These are phyloP conservation scores for Lophius americanus DNA, from an alignment of 2,797 vertebrate genomes.

Conservation along the genomic window DNA sequence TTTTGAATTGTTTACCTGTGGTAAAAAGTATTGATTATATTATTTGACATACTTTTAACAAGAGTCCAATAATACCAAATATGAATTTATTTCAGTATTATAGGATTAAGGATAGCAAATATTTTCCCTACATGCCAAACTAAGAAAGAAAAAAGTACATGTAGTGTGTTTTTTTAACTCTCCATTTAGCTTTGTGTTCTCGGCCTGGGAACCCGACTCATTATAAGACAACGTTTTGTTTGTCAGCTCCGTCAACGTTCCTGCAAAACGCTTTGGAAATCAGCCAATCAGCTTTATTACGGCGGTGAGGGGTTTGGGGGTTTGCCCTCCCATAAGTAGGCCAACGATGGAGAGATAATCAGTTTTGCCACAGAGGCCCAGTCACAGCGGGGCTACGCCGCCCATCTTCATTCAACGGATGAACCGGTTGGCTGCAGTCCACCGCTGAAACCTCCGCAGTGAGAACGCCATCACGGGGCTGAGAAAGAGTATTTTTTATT, in stretches of 20 bases:
- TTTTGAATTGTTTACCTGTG: no score
- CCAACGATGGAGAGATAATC: conserved; percentile 30
- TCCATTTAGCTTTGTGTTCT: not conserved
- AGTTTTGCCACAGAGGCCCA: not conserved
- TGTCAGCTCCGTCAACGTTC: conserved; percentile 19
- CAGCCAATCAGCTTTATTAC: conserved; percentile 22
- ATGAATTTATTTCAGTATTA: no score
- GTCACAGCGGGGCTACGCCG: not conserved
- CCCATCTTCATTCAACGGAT: conserved; percentile 23
- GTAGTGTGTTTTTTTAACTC: no score
- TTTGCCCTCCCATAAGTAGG: not conserved
- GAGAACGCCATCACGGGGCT: conserved; percentile 37
- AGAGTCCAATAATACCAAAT: no score
- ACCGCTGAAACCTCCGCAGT: not conserved
- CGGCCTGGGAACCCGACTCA: conserved; percentile 60
- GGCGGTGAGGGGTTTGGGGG: conserved; percentile 13
- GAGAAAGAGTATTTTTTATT: conserved; percentile 22
- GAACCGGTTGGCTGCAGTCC: conserved; percentile 28
- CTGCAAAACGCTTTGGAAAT: conserved; percentile 15
- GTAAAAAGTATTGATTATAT: no score
- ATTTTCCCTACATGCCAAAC: no score
- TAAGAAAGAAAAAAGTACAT: no score
- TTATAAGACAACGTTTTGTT: conserved; percentile 44
- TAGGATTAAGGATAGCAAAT: no score
- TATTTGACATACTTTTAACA: no score